Evolutionary conservation across 2,888 invertebrate genomes (phyloP), one percentile per base, ranked within the genome.

Genomic region (Synergus itoensis): DNA sequence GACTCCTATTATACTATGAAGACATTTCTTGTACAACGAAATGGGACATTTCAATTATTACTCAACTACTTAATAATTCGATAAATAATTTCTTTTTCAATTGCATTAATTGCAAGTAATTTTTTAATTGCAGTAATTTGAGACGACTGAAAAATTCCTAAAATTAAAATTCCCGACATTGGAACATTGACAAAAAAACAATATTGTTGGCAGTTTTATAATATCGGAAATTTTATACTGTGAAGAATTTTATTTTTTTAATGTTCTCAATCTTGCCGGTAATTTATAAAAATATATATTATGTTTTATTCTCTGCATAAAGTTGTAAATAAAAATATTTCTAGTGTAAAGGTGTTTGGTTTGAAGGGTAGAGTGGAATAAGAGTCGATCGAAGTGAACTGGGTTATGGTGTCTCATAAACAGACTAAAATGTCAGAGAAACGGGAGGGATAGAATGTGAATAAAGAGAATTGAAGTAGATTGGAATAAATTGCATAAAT

Each of bases 401-500:
- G 18, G 64, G 43, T 43, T 67, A 67, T 67, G 67, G 67, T 41
- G 67, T 67, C 18, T 67, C 43, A 64, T 64, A 28, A 40, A 64
- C 40, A 43, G 43, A 41, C 21, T 28, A 28, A 28, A 28, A 28
- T 21, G 12, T 21, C 14, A 36, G 28, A 63, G 36, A 28, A 4
- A 36, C 21, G 11, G 63, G 36, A 28, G 43, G 18, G n/a, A 43
- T 67, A 67, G 65, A 43, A 65, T 4, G 65, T 41, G 21, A 28
- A 28, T 28, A 28, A 28, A 28, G 21, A 28, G 21, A 28, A 28
- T 28, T 1, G 21, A 28, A 28, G 21, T 28, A 28, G 21, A 28
- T 28, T 28, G 21, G 21, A 28, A 28, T 28, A 28, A 28, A 28
- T 28, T 28, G 21, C 21, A 28, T 28, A 28, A 28, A 28, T 28